A percentile compares a stretch with the other conserved stretches of the same genome.
phyloP scores from a whole-genome alignment of 2,888 invertebrate species.

The Therioaphis trifolii region DNA sequence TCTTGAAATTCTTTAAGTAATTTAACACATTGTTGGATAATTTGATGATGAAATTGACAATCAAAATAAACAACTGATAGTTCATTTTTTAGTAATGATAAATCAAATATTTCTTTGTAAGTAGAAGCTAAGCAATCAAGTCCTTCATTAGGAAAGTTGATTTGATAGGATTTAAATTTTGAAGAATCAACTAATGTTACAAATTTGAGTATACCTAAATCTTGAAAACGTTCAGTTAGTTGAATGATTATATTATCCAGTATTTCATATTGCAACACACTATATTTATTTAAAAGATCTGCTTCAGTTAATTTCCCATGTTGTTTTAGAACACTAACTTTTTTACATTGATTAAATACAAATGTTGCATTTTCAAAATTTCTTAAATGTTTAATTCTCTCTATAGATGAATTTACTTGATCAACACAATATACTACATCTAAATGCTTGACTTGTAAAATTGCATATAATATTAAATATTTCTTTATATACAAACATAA shows the following conservation, averaged over 20 bases:
- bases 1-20: slow-evolving; percentile 26
- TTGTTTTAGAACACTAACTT: neutral
- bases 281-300: slow-evolving; percentile 22
- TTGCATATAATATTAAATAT: slow-evolving; percentile 21
- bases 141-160: slow-evolving; percentile 20
- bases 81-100: slow-evolving; percentile 25
- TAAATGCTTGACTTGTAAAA: slow-evolving; percentile 31
- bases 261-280: slow-evolving; percentile 29
- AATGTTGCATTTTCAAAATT: slow-evolving; percentile 6
- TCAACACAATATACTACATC: slow-evolving; percentile 30
- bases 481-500: slow-evolving; percentile 20
- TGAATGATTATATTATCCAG: slow-evolving; percentile 32
- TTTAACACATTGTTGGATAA: slow-evolving; percentile 28
- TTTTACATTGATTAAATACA: slow-evolving; percentile 31
- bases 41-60: neutral
- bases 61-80: slow-evolving; percentile 36
- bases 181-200: slow-evolving; percentile 22
- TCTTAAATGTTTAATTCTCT: slow-evolving; percentile 22
- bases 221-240: slow-evolving; percentile 22
- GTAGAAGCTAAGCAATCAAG: slow-evolving; percentile 7
- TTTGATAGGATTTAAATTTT: slow-evolving; percentile 41
- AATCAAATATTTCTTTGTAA: slow-evolving; percentile 33
- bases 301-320: neutral
- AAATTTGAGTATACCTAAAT: slow-evolving; percentile 27
- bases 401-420: slow-evolving; percentile 14